Evolutionary conservation across 2,113 vertebrate species (phyloP).

Genomic region (Isurus oxyrinchus): DNA sequence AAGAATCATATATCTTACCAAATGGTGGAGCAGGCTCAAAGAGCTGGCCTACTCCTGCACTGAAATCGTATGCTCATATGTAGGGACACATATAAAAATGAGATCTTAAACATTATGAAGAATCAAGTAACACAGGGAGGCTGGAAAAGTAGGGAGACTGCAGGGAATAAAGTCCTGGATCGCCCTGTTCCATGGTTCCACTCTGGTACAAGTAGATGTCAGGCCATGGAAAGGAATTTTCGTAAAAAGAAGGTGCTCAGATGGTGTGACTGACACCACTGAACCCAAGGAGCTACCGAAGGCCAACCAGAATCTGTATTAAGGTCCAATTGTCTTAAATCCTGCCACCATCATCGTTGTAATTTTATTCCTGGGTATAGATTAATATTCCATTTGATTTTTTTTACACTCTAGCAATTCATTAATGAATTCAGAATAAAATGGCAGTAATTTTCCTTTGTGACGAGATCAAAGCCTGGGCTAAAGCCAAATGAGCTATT

Average conservation of each 20-base stretch:
- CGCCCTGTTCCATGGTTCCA: neutral
- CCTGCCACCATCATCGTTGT: neutral
- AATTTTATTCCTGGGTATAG: neutral
- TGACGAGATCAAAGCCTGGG: neutral
- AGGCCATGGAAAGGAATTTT: neutral
- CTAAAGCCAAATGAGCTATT: slow-evolving; percentile 14
- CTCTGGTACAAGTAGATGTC: neutral
- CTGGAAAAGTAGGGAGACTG: neutral
- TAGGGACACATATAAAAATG: neutral
- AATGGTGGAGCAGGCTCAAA: no score
- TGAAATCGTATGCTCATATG: no score
- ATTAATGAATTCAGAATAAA: slow-evolving; percentile 28
- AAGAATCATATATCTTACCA: no score
- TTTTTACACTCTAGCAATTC: slow-evolving; percentile 5
- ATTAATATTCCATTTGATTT: neutral
- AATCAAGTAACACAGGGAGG: neutral
- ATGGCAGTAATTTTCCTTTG: slow-evolving; percentile 21
- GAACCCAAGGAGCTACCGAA: neutral
- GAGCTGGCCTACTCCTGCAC: no score
- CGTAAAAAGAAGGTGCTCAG: neutral
- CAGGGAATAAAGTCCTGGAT: neutral
- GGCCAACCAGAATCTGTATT: neutral
- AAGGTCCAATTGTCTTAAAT: neutral
- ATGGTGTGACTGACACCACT: neutral
- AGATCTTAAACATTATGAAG: neutral